Evolutionary conservation across 2,797 vertebrate species (phyloP).

Genomic region (Decapterus maruadsi): DNA sequence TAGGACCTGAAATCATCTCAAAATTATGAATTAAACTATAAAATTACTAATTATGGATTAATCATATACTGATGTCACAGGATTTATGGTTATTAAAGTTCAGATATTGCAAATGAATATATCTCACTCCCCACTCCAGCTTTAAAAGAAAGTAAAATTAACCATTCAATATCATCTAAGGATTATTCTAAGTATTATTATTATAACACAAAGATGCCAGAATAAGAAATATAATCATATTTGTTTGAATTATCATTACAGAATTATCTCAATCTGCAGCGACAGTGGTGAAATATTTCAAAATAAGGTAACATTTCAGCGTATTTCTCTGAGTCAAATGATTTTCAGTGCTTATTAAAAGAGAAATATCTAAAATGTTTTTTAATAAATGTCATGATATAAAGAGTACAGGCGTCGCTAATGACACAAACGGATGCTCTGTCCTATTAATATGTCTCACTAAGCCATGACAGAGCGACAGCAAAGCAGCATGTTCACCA

Average conservation of each 20-base stretch:
- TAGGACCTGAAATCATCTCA: no score
- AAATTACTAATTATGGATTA: no score
- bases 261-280: neutral
- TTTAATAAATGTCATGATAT: neutral
- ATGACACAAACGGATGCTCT: neutral
- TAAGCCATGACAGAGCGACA: neutral
- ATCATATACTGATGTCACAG: no score
- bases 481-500: neutral
- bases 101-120: neutral
- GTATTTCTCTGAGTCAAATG: neutral
- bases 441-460: neutral
- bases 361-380: neutral
- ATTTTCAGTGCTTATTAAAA: neutral
- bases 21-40: no score
- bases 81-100: constrained; percentile 1
- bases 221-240: neutral
- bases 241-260: constrained; percentile 1
- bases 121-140: neutral
- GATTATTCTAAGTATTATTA: neutral
- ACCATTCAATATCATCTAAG: constrained; percentile 11
- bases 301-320: neutral
- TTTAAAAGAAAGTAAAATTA: constrained; percentile 13
- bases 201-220: neutral
- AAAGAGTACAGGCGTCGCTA: neutral
- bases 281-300: constrained; percentile 13